These are phyloP conservation scores for Cyprinodon diabolis DNA, from an alignment of 2,797 vertebrate genomes.

Conservation along the genomic window DNA sequence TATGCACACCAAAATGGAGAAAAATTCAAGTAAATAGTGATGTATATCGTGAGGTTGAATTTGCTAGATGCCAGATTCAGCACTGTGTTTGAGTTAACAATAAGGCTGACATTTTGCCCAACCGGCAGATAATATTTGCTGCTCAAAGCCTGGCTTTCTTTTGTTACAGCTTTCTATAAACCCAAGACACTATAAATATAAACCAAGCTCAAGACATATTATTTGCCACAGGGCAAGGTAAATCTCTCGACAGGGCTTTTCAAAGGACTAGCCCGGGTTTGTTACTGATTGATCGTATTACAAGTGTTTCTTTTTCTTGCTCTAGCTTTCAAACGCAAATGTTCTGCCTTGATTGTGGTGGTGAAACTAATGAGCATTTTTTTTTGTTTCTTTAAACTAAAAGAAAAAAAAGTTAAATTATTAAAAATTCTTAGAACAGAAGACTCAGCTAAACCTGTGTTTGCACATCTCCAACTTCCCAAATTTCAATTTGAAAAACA, in stretches of 20 bases:
- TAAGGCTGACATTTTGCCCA: slow-evolving; percentile 85
- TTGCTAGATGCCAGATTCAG: slow-evolving; percentile 75
- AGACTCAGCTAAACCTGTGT: slow-evolving; percentile 56
- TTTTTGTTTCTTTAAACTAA: slow-evolving; percentile 62
- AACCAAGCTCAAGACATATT: slow-evolving; percentile 88
- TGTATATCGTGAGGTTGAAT: slow-evolving; percentile 74
- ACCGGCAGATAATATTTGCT: slow-evolving; percentile 85
- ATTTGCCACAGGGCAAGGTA: slow-evolving; percentile 88
- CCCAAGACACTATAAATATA: slow-evolving; percentile 89
- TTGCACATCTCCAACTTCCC: slow-evolving; percentile 63
- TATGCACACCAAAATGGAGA: slow-evolving; percentile 51
- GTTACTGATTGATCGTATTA: slow-evolving; percentile 90
- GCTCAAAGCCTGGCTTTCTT: slow-evolving; percentile 84
- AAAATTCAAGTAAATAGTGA: slow-evolving; percentile 75
- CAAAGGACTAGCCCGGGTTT: slow-evolving; percentile 87
- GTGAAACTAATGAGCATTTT: slow-evolving; percentile 78
- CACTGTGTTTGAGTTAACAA: slow-evolving; percentile 82
- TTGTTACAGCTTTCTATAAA: slow-evolving; percentile 86
- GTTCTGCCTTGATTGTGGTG: slow-evolving; percentile 80
- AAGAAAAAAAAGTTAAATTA: slow-evolving; percentile 69
- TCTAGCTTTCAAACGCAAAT: slow-evolving; percentile 84
- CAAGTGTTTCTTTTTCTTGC: slow-evolving; percentile 81
- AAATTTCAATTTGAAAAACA: slow-evolving; percentile 65
- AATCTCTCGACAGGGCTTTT: slow-evolving; percentile 86
- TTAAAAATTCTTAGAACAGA: slow-evolving; percentile 72